Base-by-base conservation (phyloP, 2,113 vertebrate species). In the Geococcyx californianus region DNA sequence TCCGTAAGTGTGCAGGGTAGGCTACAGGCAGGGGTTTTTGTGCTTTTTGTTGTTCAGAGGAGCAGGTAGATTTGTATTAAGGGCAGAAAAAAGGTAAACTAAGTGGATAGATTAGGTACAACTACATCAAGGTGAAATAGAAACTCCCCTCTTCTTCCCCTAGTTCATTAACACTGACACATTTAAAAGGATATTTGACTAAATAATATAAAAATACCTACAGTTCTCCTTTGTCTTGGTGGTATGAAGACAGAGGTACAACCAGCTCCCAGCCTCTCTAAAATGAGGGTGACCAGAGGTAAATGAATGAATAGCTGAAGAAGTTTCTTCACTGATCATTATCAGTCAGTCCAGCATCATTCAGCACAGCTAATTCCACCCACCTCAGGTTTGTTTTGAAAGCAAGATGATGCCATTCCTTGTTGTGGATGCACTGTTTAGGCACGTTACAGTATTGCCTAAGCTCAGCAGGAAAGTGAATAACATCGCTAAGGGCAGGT, bases 321-420 rank as follows among this genome's bases (percentile, higher is more conserved):
- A 80, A 84, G 67, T 94, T 95, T 96, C 93, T 89, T 93, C 76
- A 82, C 73, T 68, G 94, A 96, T 96, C 2, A 0, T 72, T 95
- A 95, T 96, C 93, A 87, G 58, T 40, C 84, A 90, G 86, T 83
- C 58, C 85, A 66, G 38, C 81, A 84, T 84, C 77, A 90, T 56
- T 84, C 56, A 10, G 62, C 89, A 64, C 51, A 88, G 66, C 89
- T 95, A 77, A 91, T 95, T 94, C 93, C 95, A 93, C 97, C 95
- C 92, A 95, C 93, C 80, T 90, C 54, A 31, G 91, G 74, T 73
- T 90, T 95, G 88, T 97, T 97, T 97, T 97, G 95, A 97, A 97
- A 94, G 95, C 89, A 97, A 81, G 93, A 59, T 92, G 90, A 95
- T 94, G 82, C 92, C 92, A 92, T 90, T 93, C 92, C 85, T 94